Evolutionary conservation across 2,888 invertebrate genomes (phyloP), one percentile per base, ranked within the genome.

Genomic region (Amblyjoppa proteus): DNA sequence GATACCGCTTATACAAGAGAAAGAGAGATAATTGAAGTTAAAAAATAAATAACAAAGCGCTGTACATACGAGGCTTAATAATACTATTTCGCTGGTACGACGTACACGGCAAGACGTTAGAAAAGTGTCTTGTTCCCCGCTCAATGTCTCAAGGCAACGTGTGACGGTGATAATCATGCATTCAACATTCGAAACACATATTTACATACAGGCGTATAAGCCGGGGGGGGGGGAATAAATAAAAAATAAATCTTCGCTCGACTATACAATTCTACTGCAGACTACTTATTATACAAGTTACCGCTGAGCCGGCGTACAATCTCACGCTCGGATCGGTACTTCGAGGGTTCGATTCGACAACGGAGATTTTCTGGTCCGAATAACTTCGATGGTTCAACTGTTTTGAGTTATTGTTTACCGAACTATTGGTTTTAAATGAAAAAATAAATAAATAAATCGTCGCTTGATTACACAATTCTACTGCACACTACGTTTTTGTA

Each of bases 41-140:
- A 13, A 77, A 73, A 77, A 77, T 82, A 82, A 73, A 82, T 77
- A 77, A 34, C 31, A 68, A 38, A 77, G 49, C 61, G 34, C 70
- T 77, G 41, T 77, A 82, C 80, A 71, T 16, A 5, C 61, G 61
- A 61, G 34, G n/a, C 16, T 75, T 75, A 16, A 28, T 34, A 41
- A 51, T 64, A 81, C 61, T 25, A 53, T 79, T 79, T 51, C 16
- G 58, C 49, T 31, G 4, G 13, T 69, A 20, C 49, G 49, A 6
- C 41, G 31, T 69, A 69, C 69, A 38, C 16, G 61, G 13, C 25
- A 56, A 69, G 49, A 75, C 31, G 53, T 49, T 75, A 58, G 45
- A 41, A 49, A 68, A 56, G 20, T 20, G 13, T 75, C 25, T 49
- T 38, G 4, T 69, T 41, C n/a, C 41, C 31, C 56, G 38, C 20